phyloP scores from a whole-genome alignment of 2,797 vertebrate genomes.

The Karalla daura region DNA sequence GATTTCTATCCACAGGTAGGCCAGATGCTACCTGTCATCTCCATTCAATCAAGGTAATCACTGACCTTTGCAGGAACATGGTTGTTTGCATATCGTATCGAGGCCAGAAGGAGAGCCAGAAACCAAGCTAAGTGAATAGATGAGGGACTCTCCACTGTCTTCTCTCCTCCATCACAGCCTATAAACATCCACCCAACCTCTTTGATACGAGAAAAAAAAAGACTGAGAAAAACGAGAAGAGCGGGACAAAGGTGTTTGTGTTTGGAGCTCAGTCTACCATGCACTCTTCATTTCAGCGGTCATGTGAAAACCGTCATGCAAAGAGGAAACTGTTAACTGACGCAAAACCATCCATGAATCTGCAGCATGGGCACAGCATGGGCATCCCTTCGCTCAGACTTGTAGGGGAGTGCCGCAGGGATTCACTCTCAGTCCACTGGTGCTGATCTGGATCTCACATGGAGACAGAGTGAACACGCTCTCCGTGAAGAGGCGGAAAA shows the following conservation, averaged over 20 bases:
- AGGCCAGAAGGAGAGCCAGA: constrained; percentile 44
- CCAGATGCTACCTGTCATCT: constrained; percentile 81
- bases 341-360: no score
- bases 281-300: constrained; percentile 15
- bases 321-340: no score
- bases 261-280: not conserved
- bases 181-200: constrained; percentile 24
- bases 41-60: constrained; percentile 75
- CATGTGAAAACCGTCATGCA: no score
- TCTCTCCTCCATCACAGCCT: constrained; percentile 4
- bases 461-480: no score
- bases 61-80: constrained; percentile 78
- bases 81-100: constrained; percentile 67
- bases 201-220: constrained; percentile 19
- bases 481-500: no score
- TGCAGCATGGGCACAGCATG: no score
- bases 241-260: constrained; percentile 11
- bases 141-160: constrained; percentile 3
- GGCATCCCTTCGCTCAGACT: no score
- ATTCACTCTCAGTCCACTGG: no score
- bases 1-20: constrained; percentile 75
- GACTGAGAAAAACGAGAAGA: not conserved
- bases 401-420: no score
- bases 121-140: constrained; percentile 48
- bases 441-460: no score